Evolutionary conservation across 1,140 invertebrate genomes (phyloP).

Genomic region (Lerema accius): DNA sequence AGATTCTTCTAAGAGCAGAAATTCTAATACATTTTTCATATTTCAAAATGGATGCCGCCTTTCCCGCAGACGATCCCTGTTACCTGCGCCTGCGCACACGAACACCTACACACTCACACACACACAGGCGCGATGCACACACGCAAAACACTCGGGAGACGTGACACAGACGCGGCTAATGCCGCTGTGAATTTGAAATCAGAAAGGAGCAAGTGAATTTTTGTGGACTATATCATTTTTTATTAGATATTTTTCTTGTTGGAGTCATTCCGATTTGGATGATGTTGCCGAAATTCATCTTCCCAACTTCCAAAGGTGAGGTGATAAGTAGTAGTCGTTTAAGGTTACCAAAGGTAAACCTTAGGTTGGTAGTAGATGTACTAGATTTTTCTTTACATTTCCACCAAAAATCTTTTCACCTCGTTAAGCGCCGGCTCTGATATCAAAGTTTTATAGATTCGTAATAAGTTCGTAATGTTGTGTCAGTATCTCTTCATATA

Average conservation of each 20-base stretch:
- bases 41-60: slow-evolving; percentile 60
- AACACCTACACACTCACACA: slow-evolving; percentile 31
- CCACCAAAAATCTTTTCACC: too few relatives aligned
- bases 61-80: slow-evolving; percentile 70
- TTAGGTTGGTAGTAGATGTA: too few relatives aligned
- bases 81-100: slow-evolving; percentile 66
- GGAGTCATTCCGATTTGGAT: slow-evolving; percentile 6
- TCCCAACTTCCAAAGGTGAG: too few relatives aligned
- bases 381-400: too few relatives aligned
- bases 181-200: slow-evolving; percentile 43
- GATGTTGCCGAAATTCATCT: too few relatives aligned
- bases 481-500: too few relatives aligned
- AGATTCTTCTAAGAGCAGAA: slow-evolving; percentile 67
- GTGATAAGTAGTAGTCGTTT: too few relatives aligned
- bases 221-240: background rate
- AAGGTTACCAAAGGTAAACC: too few relatives aligned
- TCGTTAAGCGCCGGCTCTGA: too few relatives aligned
- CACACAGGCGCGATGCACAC: slow-evolving; percentile 37
- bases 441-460: too few relatives aligned
- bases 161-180: slow-evolving; percentile 71
- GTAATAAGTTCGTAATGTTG: too few relatives aligned
- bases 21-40: slow-evolving; percentile 67
- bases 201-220: slow-evolving; percentile 56
- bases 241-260: slow-evolving; percentile 22
- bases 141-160: slow-evolving; percentile 42